Conservation (phyloP, 1,140 invertebrate species). For the Oryzaephilus surinamensis region DNA sequence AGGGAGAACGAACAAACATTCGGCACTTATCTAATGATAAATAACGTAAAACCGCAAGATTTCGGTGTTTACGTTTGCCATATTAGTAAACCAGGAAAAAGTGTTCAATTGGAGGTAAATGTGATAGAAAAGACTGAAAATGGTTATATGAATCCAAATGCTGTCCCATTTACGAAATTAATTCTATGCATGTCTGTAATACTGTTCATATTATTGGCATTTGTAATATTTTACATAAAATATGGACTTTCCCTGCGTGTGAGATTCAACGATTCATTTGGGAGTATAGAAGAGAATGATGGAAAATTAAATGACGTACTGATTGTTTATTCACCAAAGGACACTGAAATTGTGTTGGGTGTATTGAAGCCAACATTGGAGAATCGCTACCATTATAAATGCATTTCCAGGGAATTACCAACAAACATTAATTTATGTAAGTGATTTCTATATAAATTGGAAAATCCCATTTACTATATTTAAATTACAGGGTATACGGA, state of each 20-base stretch:
- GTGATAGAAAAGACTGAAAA: conserved; percentile 25
- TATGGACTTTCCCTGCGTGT: conserved; percentile 28
- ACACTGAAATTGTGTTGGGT: conserved; percentile 27
- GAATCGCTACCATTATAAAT: conserved; percentile 27
- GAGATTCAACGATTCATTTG: conserved; percentile 29
- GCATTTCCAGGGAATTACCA: conserved; percentile 21
- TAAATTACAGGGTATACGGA: conserved; percentile 24
- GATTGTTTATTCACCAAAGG: conserved; percentile 27
- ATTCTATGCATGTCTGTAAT: conserved; percentile 15
- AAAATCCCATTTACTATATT: conserved; percentile 4
- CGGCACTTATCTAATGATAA: conserved; percentile 55
- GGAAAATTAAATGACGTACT: conserved; percentile 32
- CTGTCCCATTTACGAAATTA: conserved; percentile 27
- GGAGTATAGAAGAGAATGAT: conserved; percentile 26
- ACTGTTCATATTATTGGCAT: conserved; percentile 14
- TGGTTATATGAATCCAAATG: conserved; percentile 27
- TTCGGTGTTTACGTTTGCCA: conserved; percentile 56
- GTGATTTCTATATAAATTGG: conserved; percentile 12
- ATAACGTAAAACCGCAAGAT: conserved; percentile 46
- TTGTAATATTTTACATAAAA: conserved; percentile 21
- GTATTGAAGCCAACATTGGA: conserved; percentile 31
- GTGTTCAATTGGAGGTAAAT: conserved; percentile 17
- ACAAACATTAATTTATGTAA: conserved; percentile 25
- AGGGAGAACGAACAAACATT: conserved; percentile 58
- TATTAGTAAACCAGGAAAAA: conserved; percentile 31